Evolutionary conservation across 2,888 invertebrate genomes (phyloP).

Genomic region (Chydorus sphaericus): DNA sequence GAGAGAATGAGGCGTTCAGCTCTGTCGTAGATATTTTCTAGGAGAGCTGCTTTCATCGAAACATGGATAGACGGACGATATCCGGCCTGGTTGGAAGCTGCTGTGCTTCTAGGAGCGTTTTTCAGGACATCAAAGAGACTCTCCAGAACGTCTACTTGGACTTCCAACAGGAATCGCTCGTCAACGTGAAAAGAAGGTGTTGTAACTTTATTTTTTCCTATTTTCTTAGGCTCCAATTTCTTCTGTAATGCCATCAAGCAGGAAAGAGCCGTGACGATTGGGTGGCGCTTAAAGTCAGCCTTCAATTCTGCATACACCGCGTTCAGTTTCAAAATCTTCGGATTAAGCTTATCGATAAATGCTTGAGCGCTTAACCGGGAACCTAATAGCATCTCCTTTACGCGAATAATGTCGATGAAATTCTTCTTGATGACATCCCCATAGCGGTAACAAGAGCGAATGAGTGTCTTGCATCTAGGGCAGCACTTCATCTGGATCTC

Average conservation of each 20-base stretch:
- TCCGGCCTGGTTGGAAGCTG: neutral
- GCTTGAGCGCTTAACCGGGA: neutral
- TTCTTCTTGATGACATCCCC: conserved; percentile 36
- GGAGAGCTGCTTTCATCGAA: neutral
- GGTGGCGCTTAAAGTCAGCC: neutral
- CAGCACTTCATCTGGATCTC: conserved; percentile 31
- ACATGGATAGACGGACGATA: too few species aligned
- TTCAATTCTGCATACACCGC: neutral
- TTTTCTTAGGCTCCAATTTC: neutral
- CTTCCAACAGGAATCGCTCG: neutral
- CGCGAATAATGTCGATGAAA: conserved; percentile 26
- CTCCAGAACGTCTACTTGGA: neutral
- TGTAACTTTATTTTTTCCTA: neutral
- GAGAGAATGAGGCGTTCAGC: neutral
- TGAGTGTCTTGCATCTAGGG: conserved; percentile 42
- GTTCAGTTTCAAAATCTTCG: neutral
- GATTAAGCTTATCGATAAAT: neutral
- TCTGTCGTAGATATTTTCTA: neutral
- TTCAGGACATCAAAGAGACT: neutral
- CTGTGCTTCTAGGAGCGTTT: neutral
- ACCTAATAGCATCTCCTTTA: conserved; percentile 18
- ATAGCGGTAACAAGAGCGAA: conserved; percentile 43
- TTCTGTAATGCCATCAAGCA: neutral
- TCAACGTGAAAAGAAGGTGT: neutral
- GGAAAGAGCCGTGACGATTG: neutral